Evolutionary conservation across 92 coral and sea anemone genomes (phyloP).

Genomic region (Siderastrea siderea): DNA sequence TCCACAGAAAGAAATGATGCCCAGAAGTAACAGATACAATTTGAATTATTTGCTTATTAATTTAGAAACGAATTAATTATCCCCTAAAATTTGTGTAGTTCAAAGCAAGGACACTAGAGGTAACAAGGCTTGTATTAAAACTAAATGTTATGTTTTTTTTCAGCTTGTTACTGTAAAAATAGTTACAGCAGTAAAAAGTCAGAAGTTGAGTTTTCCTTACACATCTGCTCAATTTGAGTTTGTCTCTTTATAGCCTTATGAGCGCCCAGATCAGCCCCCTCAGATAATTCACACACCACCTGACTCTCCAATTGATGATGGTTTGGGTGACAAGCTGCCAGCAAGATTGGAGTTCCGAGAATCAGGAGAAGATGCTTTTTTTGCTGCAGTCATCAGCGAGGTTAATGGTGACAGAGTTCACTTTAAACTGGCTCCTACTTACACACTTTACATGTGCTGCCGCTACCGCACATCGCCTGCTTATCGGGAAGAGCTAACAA

Average conservation of each 20-base stretch:
- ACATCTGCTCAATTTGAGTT: not conserved
- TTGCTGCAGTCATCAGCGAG: conserved; percentile 97
- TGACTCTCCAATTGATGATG: conserved; percentile 65
- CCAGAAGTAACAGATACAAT: too few relatives aligned
- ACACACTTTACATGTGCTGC: conserved; percentile 98
- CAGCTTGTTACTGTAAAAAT: too few relatives aligned
- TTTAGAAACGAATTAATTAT: too few relatives aligned
- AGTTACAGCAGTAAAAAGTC: too few relatives aligned
- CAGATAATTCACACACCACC: conserved; percentile 36
- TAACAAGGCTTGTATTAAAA: too few relatives aligned
- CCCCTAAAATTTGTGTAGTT: too few relatives aligned
- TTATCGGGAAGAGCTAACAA: conserved; percentile 86
- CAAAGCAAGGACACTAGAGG: too few relatives aligned
- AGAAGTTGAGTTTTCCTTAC: not conserved
- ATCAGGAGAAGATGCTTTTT: conserved; percentile 99
- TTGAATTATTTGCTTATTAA: too few relatives aligned
- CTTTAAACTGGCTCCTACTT: conserved; percentile 98
- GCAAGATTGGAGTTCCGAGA: conserved; percentile 95
- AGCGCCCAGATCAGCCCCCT: conserved; percentile 11
- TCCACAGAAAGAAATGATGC: too few relatives aligned
- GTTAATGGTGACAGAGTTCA: conserved; percentile 98
- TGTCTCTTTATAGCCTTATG: not conserved
- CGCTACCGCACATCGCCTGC: conserved; percentile 98
- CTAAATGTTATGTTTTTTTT: too few relatives aligned
- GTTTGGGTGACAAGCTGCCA: conserved; percentile 87